Conservation (phyloP, 2,888 invertebrate genomes). For the Melanostoma scalare region DNA sequence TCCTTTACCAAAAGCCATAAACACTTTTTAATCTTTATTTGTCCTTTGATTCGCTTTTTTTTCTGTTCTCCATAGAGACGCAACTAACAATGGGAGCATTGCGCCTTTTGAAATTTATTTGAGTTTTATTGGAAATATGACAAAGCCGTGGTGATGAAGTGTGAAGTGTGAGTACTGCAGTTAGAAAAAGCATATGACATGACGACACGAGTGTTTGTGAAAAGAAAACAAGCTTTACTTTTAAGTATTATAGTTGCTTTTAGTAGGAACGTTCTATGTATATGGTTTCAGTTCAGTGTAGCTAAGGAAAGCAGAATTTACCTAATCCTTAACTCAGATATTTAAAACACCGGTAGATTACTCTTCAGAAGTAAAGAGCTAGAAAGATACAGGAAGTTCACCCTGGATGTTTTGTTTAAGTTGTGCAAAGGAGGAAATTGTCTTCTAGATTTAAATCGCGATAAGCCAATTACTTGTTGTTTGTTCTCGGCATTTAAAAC, state of each 20-base stretch:
- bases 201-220: background rate
- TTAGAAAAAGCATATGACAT: slow-evolving; percentile 1
- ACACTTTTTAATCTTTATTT: slow-evolving; percentile 71
- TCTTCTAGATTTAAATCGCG: slow-evolving; percentile 45
- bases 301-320: slow-evolving; percentile 16
- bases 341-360: background rate
- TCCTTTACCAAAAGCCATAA: slow-evolving; percentile 65
- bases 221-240: slow-evolving; percentile 37
- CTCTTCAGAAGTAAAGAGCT: background rate
- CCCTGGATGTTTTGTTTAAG: background rate
- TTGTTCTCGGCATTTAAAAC: slow-evolving; percentile 6
- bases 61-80: slow-evolving; percentile 38
- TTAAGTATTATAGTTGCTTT: background rate
- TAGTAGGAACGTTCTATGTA: background rate
- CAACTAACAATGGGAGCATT: slow-evolving; percentile 40
- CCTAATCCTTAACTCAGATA: slow-evolving; percentile 15
- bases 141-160: slow-evolving; percentile 58
- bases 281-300: background rate
- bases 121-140: slow-evolving; percentile 66
- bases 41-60: slow-evolving; percentile 42
- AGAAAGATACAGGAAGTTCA: background rate
- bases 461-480: slow-evolving; percentile 33
- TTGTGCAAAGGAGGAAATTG: slow-evolving; percentile 31
- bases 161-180: slow-evolving; percentile 23
- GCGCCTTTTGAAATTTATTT: slow-evolving; percentile 58